A percentile compares a stretch with the other conserved stretches of the same genome.
Evolutionary conservation across 2,797 vertebrate species (phyloP).

Genomic region (Urophycis tenuis): DNA sequence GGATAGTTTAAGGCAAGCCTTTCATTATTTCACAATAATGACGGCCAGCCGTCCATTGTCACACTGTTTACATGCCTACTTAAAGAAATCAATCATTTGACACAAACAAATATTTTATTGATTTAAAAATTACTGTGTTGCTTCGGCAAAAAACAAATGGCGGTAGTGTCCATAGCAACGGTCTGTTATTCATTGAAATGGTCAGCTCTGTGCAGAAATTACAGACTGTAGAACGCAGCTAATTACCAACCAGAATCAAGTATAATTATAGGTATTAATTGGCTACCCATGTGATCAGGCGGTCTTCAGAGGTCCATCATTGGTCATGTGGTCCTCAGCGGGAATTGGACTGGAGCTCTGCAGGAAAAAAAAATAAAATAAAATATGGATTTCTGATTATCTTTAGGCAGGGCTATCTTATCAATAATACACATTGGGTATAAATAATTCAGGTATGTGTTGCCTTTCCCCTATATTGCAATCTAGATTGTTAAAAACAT

Average conservation of each 20-base stretch:
- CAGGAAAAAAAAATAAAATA: not conserved
- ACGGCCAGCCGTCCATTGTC: too few relatives aligned
- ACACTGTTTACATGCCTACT: too few relatives aligned
- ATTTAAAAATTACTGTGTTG: too few relatives aligned
- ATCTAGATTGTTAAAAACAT: not conserved
- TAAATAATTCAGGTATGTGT: not conserved
- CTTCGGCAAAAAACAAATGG: too few relatives aligned
- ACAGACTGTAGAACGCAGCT: not conserved
- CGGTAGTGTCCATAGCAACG: too few relatives aligned
- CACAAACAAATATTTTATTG: too few relatives aligned
- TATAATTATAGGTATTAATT: constrained; percentile 13
- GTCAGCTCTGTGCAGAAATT: not conserved
- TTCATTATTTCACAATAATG: too few relatives aligned
- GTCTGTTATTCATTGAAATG: too few relatives aligned
- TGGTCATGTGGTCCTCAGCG: constrained; percentile 34
- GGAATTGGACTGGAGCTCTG: constrained; percentile 30
- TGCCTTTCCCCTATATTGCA: not conserved
- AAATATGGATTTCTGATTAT: not conserved
- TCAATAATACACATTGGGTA: not conserved
- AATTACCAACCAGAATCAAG: too few relatives aligned
- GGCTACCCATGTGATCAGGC: constrained; percentile 69
- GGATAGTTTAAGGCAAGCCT: too few relatives aligned
- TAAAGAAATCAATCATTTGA: too few relatives aligned
- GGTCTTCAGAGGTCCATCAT: constrained; percentile 57
- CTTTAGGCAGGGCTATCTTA: not conserved